Base-by-base conservation (phyloP, 2,113 vertebrate species). In the Pomatorhinus ruficollis region DNA sequence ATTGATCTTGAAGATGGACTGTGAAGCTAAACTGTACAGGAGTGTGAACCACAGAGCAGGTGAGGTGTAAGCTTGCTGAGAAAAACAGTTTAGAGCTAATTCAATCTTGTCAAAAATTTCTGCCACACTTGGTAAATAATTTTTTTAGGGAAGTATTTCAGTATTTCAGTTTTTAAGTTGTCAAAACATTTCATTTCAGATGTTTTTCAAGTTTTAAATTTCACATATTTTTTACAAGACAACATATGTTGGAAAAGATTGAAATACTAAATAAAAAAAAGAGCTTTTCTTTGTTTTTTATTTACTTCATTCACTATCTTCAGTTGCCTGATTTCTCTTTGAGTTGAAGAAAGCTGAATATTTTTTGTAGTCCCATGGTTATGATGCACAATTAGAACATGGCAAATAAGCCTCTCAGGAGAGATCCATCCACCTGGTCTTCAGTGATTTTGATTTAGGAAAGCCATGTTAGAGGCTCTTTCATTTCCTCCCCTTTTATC, bases 151-250 rank as follows among this genome's bases (percentile, higher is more conserved):
- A 89, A 77, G 6, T 65, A 65, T 91, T 90, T 76, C n/a, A 69
- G 13, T 86, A 82, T 78, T 88, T 93, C 45, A 54, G 0, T 77
- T 72, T 94, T 92, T 69, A 72, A 75, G 40, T 74, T 89, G 93
- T 87, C 77, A 87, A 75, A 97, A 83, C 65, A 56, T 81, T 89
- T 92, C 8, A 90, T 74, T 86, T 92, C 50, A 47, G 57, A n/a
- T 0, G 23, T 66, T 53, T 57, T 47, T 40, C 0, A 27, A 47
- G n/a, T 59, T 69, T 75, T 59, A 79, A 61, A 74, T 89, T 56
- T 83, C 40, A 69, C n/a, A 11, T 70, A 13, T 81, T 91, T 93
- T 93, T 89, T 65, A 61, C 17, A 64, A 91, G 63, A 68, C 27
- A 79, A 35, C 54, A 86, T 83, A 60, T 8, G 31, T 65, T 94